These are phyloP conservation scores for Heterodera schachtii DNA, from an alignment of 1,140 invertebrate species.

Conservation along the genomic window DNA sequence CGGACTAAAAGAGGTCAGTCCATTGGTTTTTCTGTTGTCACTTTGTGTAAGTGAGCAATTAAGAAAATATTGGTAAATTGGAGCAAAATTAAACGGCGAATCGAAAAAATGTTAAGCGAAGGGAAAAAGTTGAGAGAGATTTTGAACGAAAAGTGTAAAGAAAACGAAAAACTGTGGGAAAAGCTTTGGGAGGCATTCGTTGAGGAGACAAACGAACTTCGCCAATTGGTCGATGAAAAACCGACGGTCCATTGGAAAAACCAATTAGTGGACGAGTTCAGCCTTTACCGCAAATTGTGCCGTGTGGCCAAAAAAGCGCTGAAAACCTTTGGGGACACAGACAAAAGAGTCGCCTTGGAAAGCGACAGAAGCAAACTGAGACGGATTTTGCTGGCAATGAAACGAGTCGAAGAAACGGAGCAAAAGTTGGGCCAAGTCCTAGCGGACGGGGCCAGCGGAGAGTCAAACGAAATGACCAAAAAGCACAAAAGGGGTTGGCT, in stretches of 20 bases:
- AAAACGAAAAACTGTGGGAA: constrained; percentile 22
- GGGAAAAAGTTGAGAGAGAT: constrained; percentile 11
- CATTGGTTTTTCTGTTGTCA: neutral
- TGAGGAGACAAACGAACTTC: constrained; percentile 16
- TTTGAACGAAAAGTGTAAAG: constrained; percentile 24
- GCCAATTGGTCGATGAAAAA: constrained; percentile 11
- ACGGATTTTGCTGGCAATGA: neutral
- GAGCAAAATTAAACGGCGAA: constrained; percentile 3
- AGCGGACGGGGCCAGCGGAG: constrained; percentile 19
- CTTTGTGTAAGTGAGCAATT: neutral
- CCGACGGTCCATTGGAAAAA: neutral
- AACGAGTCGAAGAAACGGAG: neutral
- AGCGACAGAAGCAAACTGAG: neutral
- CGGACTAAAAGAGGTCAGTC: constrained; percentile 1
- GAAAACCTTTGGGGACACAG: neutral
- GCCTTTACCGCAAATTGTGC: constrained; percentile 9
- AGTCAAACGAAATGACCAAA: constrained; percentile 15
- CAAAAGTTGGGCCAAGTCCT: constrained; percentile 3
- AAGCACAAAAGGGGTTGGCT: constrained; percentile 27
- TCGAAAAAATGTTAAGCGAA: constrained; percentile 9
- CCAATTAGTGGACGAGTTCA: neutral
- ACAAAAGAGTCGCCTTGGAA: constrained; percentile 2
- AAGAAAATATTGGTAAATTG: constrained; percentile 9
- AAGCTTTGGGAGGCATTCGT: constrained; percentile 26
- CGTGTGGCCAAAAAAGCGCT: constrained; percentile 15